Conservation (phyloP, 2,797 vertebrate species). For the Tadarida brasiliensis region DNA sequence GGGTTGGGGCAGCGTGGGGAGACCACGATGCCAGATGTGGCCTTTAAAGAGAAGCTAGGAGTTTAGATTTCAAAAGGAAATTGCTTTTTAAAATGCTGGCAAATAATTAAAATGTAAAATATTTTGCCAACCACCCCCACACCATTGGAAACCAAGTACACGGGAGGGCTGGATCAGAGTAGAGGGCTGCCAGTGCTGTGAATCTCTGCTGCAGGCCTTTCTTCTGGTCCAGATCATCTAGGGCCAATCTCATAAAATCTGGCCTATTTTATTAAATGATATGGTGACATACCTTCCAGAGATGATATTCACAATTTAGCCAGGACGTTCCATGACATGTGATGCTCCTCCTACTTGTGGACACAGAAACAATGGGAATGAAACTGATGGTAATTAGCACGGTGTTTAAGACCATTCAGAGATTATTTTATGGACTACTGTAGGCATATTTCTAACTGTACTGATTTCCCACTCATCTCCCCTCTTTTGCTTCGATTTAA, state of each 20-base stretch:
- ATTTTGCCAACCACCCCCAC: neutral
- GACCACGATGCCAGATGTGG: neutral
- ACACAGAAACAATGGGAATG: neutral
- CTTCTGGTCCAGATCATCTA: neutral
- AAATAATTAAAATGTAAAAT: neutral
- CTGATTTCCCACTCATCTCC: slow-evolving; percentile 21
- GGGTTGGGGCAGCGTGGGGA: neutral
- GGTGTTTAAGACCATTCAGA: neutral
- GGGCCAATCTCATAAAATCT: slow-evolving; percentile 7
- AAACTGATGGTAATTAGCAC: neutral
- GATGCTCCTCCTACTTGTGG: neutral
- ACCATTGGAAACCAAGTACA: neutral
- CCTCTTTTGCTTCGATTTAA: slow-evolving; percentile 46
- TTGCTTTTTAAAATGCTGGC: neutral
- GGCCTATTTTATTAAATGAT: neutral
- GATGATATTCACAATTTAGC: neutral
- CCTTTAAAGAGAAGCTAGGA: neutral
- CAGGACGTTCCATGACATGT: neutral
- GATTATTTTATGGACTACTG: neutral
- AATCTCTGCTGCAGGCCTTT: neutral
- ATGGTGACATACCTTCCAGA: neutral
- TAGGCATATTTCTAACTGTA: neutral
- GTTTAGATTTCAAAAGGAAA: slow-evolving; percentile 2
- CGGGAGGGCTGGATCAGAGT: neutral
- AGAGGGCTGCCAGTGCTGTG: neutral